These are phyloP conservation scores for Dryocosmus kuriphilus DNA, from an alignment of 2,888 invertebrate species.

Conservation along the genomic window DNA sequence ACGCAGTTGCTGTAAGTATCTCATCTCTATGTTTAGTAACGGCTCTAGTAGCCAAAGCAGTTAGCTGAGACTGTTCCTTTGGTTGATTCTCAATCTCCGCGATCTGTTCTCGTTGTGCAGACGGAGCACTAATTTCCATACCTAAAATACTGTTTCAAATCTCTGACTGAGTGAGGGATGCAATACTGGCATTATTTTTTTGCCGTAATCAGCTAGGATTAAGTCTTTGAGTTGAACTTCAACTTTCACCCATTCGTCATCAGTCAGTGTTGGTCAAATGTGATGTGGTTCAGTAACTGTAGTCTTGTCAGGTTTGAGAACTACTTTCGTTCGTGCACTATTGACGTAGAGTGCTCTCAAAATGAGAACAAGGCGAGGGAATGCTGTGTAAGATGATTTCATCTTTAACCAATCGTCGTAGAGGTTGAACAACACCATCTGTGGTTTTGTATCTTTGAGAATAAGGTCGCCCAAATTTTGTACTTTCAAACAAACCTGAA, in stretches of 20 bases:
- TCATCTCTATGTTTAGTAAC: constrained; percentile 99
- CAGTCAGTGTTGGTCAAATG: constrained; percentile 98
- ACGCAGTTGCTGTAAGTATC: constrained; percentile 99
- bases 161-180: constrained; percentile 98
- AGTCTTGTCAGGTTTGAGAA: constrained; percentile 98
- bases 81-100: constrained; percentile 99
- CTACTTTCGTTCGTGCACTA: constrained; percentile 98
- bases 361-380: constrained; percentile 97
- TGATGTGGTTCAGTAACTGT: constrained; percentile 99
- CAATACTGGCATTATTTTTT: constrained; percentile 99
- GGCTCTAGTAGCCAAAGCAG: constrained; percentile 98
- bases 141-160: constrained; percentile 99
- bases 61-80: constrained; percentile 98
- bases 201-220: constrained; percentile 99
- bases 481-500: constrained; percentile 98
- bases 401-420: constrained; percentile 99
- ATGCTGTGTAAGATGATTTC: constrained; percentile 97
- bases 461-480: constrained; percentile 99
- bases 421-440: constrained; percentile 99
- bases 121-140: constrained; percentile 99
- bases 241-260: constrained; percentile 99
- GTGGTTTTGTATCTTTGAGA: constrained; percentile 98
- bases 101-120: constrained; percentile 98
- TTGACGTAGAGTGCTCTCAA: constrained; percentile 98
- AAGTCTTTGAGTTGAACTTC: constrained; percentile 99